These are phyloP conservation scores for Rhopalosiphum maidis DNA, from an alignment of 1,140 invertebrate genomes.

Conservation along the genomic window DNA sequence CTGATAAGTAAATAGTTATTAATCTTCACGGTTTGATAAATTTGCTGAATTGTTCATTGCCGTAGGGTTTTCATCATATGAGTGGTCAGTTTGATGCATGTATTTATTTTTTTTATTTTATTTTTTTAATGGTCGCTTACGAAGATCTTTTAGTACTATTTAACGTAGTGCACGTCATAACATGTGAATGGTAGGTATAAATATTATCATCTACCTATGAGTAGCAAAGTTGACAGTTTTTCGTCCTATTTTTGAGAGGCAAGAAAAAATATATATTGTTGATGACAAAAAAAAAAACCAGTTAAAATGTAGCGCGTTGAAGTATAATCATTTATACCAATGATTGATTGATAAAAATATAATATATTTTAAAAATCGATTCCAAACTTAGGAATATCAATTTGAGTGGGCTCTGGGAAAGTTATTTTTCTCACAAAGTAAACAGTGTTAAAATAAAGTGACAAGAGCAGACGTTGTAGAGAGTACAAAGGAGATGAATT, in stretches of 20 bases:
- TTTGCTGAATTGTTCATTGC: not conserved
- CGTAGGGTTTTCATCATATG: too few species aligned
- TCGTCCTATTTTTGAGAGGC: not conserved
- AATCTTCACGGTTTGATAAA: not conserved
- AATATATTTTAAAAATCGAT: conserved; percentile 14
- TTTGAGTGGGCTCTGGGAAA: not conserved
- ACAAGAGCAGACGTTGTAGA: conserved; percentile 20
- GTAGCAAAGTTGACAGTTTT: not conserved
- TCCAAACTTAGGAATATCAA: not conserved
- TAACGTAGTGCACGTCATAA: not conserved
- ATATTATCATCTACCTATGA: not conserved
- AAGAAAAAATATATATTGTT: not conserved
- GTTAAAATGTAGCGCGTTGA: not conserved
- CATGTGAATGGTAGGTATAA: not conserved
- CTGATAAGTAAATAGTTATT: not conserved
- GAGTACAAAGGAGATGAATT: conserved; percentile 17
- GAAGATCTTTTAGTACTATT: not conserved
- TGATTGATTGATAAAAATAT: not conserved
- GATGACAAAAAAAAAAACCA: not conserved
- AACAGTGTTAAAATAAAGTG: conserved; percentile 21
- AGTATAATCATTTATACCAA: not conserved
- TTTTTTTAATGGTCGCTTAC: not conserved
- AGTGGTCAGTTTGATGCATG: accelerated
- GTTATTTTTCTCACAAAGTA: not conserved
- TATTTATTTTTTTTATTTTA: too few species aligned